phyloP scores from a whole-genome alignment of 2,113 vertebrate genomes.

The Bambusicola thoracicus region DNA sequence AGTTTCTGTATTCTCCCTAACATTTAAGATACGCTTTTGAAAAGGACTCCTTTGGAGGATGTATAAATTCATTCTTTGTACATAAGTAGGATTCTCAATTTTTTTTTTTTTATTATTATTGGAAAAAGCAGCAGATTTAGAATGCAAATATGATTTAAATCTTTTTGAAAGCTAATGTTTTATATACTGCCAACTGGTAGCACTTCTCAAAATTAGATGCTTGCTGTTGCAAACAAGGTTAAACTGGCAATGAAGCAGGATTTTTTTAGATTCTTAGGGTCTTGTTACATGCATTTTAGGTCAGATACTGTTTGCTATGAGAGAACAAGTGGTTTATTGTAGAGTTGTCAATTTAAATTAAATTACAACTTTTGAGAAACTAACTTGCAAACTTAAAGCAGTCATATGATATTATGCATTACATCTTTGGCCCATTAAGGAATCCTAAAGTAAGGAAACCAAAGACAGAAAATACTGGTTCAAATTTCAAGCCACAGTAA shows the following conservation, averaged over 20 bases:
- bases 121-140: constrained; percentile 45
- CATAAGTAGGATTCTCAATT: constrained; percentile 19
- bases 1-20: constrained; percentile 19
- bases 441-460: constrained; percentile 91
- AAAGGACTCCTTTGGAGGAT: constrained; percentile 20
- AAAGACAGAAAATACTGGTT: constrained; percentile 95
- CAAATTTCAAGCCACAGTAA: constrained; percentile 90
- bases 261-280: constrained; percentile 81
- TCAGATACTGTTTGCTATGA: constrained; percentile 81
- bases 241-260: constrained; percentile 77
- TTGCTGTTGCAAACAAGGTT: constrained; percentile 83
- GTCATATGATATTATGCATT: constrained; percentile 88
- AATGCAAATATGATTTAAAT: constrained; percentile 60
- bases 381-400: constrained; percentile 88
- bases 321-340: constrained; percentile 87
- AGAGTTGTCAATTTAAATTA: constrained; percentile 91
- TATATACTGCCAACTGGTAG: constrained; percentile 69
- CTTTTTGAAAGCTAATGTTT: constrained; percentile 59
- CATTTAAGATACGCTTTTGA: constrained; percentile 27
- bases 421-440: constrained; percentile 90
- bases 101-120: constrained; percentile 47
- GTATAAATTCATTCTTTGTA: constrained; percentile 23
- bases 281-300: constrained; percentile 85
- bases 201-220: constrained; percentile 69
- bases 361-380: constrained; percentile 91